These are phyloP conservation scores for Temnothorax rugatulus DNA, from an alignment of 2,888 invertebrate species.

Conservation along the genomic window DNA sequence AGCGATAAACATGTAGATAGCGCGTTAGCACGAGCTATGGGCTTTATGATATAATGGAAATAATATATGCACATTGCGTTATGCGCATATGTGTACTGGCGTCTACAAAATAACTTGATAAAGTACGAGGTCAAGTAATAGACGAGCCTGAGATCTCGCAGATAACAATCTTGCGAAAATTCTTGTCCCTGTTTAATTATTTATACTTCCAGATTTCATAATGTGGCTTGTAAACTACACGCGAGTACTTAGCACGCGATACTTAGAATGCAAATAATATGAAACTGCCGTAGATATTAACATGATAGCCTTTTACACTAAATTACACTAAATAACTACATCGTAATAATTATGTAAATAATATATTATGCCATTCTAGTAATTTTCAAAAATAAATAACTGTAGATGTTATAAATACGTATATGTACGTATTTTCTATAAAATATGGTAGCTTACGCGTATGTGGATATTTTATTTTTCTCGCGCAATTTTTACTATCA, in stretches of 20 bases:
- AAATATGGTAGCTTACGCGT: not conserved
- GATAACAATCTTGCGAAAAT: slow-evolving; percentile 24
- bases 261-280: slow-evolving; percentile 20
- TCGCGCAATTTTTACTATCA: not conserved
- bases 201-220: slow-evolving; percentile 32
- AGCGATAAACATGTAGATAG: not conserved
- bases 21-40: not conserved
- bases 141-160: slow-evolving; percentile 1
- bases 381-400: not conserved
- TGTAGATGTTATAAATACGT: not conserved
- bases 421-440: not conserved
- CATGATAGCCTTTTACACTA: not conserved
- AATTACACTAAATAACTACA: too few relatives aligned
- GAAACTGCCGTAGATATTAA: not conserved
- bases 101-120: slow-evolving; percentile 12
- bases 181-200: slow-evolving; percentile 34
- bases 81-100: not conserved
- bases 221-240: slow-evolving; percentile 16
- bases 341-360: not conserved
- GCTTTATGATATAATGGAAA: not conserved
- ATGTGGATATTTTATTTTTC: not conserved
- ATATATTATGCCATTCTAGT: not conserved
- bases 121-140: slow-evolving; percentile 25
- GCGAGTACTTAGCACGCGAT: slow-evolving; percentile 11
- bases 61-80: slow-evolving; percentile 12